These are phyloP conservation scores for Erythrocercus mccallii DNA, from an alignment of 2,113 vertebrate species.

Conservation along the genomic window DNA sequence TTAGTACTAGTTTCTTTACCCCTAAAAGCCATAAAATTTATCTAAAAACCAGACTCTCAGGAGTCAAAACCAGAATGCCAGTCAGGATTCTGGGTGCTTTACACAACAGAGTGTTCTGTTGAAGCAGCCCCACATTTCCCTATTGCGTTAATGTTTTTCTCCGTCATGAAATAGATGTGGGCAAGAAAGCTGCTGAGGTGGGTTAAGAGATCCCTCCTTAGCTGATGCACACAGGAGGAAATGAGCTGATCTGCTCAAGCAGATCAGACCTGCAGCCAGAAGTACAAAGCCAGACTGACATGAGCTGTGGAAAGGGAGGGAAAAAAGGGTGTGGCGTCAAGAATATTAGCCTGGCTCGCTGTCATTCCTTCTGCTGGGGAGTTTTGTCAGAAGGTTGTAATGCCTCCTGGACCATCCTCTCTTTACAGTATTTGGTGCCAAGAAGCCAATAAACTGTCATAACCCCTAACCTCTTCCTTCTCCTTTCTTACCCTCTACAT, in stretches of 20 bases:
- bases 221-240: not conserved
- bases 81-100: not conserved
- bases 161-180: not conserved
- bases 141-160: not conserved
- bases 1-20: not conserved
- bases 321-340: not conserved
- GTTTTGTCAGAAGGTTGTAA: not conserved
- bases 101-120: not conserved
- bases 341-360: not conserved
- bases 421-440: not conserved
- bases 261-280: not conserved
- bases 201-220: not conserved
- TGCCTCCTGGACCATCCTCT: not conserved
- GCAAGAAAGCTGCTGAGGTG: not conserved
- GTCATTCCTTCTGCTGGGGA: not conserved
- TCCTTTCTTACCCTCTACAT: not conserved
- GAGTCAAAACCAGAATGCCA: not conserved
- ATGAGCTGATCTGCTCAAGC: rapidly evolving
- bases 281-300: not conserved
- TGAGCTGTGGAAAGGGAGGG: not conserved
- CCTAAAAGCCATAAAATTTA: not conserved
- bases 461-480: not conserved
- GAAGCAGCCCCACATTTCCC: not conserved
- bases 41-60: not conserved
- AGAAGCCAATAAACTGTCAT: not conserved